phyloP scores from a whole-genome alignment of 1,140 invertebrate genomes.

The Caerostris darwini region DNA sequence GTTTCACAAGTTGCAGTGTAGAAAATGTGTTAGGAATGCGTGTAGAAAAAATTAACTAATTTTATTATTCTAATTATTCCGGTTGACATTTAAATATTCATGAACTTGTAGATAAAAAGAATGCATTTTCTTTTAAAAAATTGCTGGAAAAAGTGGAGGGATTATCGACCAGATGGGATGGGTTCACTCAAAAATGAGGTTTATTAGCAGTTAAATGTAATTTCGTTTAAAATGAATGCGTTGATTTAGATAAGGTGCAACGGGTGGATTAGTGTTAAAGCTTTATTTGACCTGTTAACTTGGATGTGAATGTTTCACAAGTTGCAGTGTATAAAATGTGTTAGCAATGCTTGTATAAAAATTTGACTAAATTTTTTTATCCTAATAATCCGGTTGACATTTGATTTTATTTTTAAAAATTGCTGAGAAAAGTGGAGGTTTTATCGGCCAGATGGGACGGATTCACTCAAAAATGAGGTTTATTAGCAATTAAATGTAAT shows the following conservation, averaged over 20 bases:
- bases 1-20: no score
- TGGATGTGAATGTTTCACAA: no score
- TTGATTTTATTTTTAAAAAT: background rate
- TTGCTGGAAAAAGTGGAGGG: background rate
- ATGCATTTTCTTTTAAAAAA: constrained; percentile 11
- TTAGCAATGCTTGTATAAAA: no score
- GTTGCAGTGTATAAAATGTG: no score
- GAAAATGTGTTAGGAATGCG: no score
- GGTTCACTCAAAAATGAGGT: background rate
- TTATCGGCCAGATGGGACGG: background rate
- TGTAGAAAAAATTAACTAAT: no score
- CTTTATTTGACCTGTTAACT: no score
- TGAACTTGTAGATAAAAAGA: constrained; percentile 1
- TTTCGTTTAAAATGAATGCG: background rate
- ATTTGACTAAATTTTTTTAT: no score
- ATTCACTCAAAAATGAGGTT: background rate
- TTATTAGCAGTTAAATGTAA: background rate
- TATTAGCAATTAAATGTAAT: background rate
- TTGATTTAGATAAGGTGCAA: background rate
- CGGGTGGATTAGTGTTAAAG: no score
- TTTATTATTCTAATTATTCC: background rate
- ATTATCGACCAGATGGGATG: background rate
- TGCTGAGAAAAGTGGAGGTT: background rate
- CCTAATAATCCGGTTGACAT: background rate
- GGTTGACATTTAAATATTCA: background rate